phyloP scores from a whole-genome alignment of 64 coral and sea anemone genomes.

The Porites lutea region DNA sequence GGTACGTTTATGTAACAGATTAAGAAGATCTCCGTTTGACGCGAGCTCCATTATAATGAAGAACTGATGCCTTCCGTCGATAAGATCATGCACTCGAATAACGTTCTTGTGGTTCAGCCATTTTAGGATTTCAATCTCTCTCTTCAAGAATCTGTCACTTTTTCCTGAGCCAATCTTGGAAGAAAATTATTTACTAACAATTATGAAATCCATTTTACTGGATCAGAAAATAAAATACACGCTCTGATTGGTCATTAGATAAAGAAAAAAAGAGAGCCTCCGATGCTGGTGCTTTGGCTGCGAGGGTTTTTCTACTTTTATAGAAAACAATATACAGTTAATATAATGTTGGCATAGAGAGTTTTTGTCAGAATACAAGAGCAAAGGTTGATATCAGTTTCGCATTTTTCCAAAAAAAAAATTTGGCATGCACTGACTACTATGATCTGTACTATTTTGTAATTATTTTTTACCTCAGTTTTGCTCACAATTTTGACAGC shows the following conservation, averaged over 20 bases:
- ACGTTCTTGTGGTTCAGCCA: slow-evolving; percentile 77
- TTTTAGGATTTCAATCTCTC: slow-evolving; percentile 82
- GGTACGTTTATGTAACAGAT: slow-evolving; percentile 54
- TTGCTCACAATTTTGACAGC: slow-evolving; percentile 90
- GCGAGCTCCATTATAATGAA: slow-evolving; percentile 93
- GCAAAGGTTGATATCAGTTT: too few species aligned
- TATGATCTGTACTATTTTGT: too few species aligned
- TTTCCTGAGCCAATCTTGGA: not conserved
- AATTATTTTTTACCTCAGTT: slow-evolving; percentile 37
- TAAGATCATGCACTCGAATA: slow-evolving; percentile 67
- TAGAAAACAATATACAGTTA: too few species aligned
- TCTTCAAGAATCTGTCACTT: slow-evolving; percentile 52
- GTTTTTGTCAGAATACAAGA: too few species aligned
- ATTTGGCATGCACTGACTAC: too few species aligned
- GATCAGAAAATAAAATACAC: not conserved
- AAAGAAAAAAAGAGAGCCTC: too few species aligned
- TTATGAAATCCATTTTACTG: too few species aligned
- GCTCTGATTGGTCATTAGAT: not conserved
- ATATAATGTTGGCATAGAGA: too few species aligned
- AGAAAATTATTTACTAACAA: not conserved
- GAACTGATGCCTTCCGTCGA: slow-evolving; percentile 72
- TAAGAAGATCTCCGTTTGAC: slow-evolving; percentile 69
- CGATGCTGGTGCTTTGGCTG: too few species aligned
- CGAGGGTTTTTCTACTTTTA: too few species aligned
- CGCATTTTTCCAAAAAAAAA: too few species aligned